Evolutionary conservation across 2,797 vertebrate species (phyloP).

Genomic region (Gephyroberyx darwinii): DNA sequence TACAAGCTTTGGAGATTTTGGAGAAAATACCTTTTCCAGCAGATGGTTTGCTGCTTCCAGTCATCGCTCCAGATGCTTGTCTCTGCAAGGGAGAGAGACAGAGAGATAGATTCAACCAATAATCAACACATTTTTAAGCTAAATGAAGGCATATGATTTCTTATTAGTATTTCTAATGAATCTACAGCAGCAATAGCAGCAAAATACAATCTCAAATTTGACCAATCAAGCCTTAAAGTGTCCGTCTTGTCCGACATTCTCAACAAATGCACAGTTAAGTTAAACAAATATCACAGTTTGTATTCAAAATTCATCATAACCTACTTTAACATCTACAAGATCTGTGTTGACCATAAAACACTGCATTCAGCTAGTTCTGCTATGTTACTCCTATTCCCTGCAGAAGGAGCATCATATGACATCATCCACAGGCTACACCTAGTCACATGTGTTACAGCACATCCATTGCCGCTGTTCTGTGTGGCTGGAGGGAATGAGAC

Average conservation of each 20-base stretch:
- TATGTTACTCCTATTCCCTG: not conserved
- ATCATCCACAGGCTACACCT: not conserved
- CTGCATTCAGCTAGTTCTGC: too few relatives aligned
- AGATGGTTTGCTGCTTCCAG: slow-evolving; percentile 88
- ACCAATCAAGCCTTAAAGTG: too few relatives aligned
- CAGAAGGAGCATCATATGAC: not conserved
- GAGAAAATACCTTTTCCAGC: slow-evolving; percentile 85
- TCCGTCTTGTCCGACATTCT: too few relatives aligned
- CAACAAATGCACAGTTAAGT: too few relatives aligned
- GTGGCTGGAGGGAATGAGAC: not conserved
- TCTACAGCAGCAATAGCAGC: too few relatives aligned
- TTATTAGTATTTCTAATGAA: too few relatives aligned
- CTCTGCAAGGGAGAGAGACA: slow-evolving; percentile 76
- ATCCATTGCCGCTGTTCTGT: slow-evolving; percentile 7
- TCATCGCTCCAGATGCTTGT: slow-evolving; percentile 86
- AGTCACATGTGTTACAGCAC: not conserved
- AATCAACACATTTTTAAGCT: not conserved
- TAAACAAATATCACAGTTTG: too few relatives aligned
- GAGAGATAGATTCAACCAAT: not conserved
- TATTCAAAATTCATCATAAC: too few relatives aligned
- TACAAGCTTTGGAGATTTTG: not conserved
- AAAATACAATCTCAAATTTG: too few relatives aligned
- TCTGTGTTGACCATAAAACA: not conserved
- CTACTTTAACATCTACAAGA: too few relatives aligned
- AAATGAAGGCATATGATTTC: not conserved